Percentiles rank a stretch among this genome's conserved stretches.
Evolutionary conservation across 2,113 vertebrate species (phyloP).

Genomic region (Rhinopomastus cyanomelas): DNA sequence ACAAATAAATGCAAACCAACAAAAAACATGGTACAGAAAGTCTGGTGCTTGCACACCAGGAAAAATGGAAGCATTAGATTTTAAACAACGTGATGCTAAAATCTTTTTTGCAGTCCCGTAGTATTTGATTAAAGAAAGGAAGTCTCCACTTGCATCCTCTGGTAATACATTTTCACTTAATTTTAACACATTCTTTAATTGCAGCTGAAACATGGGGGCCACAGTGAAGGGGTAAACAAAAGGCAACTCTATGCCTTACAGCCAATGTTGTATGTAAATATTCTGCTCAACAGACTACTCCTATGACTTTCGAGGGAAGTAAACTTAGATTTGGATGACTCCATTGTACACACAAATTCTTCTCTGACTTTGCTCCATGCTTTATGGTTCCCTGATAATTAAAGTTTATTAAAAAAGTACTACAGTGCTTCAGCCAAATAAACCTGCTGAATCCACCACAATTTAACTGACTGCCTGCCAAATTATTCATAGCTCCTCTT

Average conservation of each 20-base stretch:
- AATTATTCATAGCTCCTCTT: not conserved
- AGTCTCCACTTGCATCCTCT: not conserved
- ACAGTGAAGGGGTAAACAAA: not conserved
- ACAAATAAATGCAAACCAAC: not conserved
- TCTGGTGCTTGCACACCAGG: not conserved
- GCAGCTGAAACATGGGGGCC: slow-evolving; percentile 11
- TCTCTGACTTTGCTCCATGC: not conserved
- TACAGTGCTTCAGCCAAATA: not conserved
- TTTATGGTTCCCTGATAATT: not conserved
- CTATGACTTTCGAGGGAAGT: not conserved
- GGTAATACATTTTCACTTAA: not conserved
- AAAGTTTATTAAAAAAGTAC: not conserved
- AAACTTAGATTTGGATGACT: not conserved
- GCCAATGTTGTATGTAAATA: not conserved
- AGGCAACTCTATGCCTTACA: not conserved
- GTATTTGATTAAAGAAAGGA: not conserved
- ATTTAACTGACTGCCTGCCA: not conserved
- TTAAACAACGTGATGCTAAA: not conserved
- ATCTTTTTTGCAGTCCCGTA: not conserved
- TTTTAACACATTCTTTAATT: slow-evolving; percentile 36
- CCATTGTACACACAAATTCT: not conserved
- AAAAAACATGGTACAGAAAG: not conserved
- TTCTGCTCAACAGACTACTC: not conserved
- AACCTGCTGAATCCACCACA: not conserved
- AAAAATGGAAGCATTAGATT: not conserved